Evolutionary conservation across 2,113 vertebrate genomes (phyloP), one percentile per base, ranked within the genome.

Genomic region (Aphelocoma coerulescens): DNA sequence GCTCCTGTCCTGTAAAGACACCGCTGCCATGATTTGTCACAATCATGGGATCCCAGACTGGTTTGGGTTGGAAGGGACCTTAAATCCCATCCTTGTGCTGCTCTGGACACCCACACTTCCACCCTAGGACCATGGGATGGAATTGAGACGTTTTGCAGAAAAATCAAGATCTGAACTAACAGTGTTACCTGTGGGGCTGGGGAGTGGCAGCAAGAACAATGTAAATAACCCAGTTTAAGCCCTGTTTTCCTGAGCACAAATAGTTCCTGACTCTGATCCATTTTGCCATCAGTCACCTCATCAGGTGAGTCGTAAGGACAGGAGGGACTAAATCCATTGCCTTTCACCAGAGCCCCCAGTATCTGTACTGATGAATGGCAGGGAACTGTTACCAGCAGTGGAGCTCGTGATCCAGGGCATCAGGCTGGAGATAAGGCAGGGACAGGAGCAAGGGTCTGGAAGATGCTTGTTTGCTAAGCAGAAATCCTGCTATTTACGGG

Each of bases 331-430:
- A 27, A 54, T 2, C 28, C 22, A 2, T 2, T 3, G 3, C 9
- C 13, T 51, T 26, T 21, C 55, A 43, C 14, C 75, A 8, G 20
- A 11, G 11, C 3, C 3, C 44, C 33, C 19, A 3, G 7, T 2
- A 13, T 21, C 6, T 8, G 13, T 6, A 1, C 19, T 2, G 8
- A 2, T 1, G 51, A 17, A 4, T 0, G 0, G 73, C 81, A 22
- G 8, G 3, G 43, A 41, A 0, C 23, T 2, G 21, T 1, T 22
- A 4, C 39, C 73, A 65, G 44, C 2, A 28, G 37, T 2, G 17
- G 10, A 92, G 35, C 59, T 73, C 11, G 0, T 4, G 44, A 19
- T 43, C 16, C 51, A 5, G 21, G 2, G 69, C 16, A 18, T 32
- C 26, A 24, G 57, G n/a, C 16, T 28, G 72, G 27, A 20, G 39